Conservation (phyloP, 2,888 invertebrate genomes). For the Pristionchus fissidentatus region DNA sequence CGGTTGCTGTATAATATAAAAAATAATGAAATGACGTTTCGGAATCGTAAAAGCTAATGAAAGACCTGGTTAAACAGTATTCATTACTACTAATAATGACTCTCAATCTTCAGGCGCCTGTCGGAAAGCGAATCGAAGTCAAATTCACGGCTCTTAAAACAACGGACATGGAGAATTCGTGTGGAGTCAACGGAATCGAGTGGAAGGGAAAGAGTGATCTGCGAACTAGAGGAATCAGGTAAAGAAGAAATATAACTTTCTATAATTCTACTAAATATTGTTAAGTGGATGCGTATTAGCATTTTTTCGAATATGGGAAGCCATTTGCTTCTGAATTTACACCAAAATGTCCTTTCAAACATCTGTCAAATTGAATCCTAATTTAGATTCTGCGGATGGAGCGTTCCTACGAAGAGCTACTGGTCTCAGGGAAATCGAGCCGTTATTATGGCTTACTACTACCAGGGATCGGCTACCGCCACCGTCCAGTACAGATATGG, state of each 20-base stretch:
- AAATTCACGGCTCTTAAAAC: constrained; percentile 25
- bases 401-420: constrained; percentile 21
- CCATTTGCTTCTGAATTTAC: too few relatives aligned
- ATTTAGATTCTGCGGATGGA: constrained; percentile 33
- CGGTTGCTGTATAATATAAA: background rate
- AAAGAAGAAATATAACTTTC: background rate
- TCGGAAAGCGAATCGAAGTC: constrained; percentile 32
- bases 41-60: background rate
- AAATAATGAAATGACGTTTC: background rate
- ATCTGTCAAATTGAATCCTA: background rate
- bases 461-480: constrained; percentile 9
- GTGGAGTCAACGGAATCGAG: constrained; percentile 30
- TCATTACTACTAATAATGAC: background rate
- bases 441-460: constrained; percentile 36
- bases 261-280: background rate
- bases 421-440: constrained; percentile 8
- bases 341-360: too few relatives aligned
- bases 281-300: too few relatives aligned
- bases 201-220: constrained; percentile 37
- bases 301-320: too few relatives aligned
- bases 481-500: constrained; percentile 44
- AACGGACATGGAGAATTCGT: background rate
- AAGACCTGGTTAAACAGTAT: too few relatives aligned
- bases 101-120: constrained; percentile 9
- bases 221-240: constrained; percentile 41